Evolutionary conservation across 1,140 invertebrate species (phyloP), one percentile per base, ranked within the genome.

Genomic region (Mamestra configurata): DNA sequence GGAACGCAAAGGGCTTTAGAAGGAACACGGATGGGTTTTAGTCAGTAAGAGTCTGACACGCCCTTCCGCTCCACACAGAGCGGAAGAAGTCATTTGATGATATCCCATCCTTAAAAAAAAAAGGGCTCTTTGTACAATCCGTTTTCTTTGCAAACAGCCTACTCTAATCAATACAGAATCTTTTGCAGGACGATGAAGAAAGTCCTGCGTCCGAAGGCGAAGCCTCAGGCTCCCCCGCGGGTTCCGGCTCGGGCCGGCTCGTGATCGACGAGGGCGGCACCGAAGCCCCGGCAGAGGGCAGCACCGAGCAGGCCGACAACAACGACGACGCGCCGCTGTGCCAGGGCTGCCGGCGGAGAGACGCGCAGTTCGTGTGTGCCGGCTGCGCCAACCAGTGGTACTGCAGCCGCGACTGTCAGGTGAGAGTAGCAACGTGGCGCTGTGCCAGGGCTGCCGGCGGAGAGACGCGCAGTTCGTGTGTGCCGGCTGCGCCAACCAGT

Each of bases 361-460:
- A 97, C 77, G 98, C 98, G 37, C 97, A 97, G 90, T 98, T 98
- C 89, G 97, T 98, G 24, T 98, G 98, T 91, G 97, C 97, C 72
- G 97, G 97, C 24, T 98, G 98, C 90, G 97, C 97, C 70, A 98
- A 98, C 94, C 98, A 98, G 94, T 98, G 98, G 98, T 98, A 98
- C 90, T 98, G 98, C 96, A 98, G 97, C 89, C 95, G 97, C 71
- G 97, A 98, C 84, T 98, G 98, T 91, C 98, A 98, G 96, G 98
- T 98, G 66, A 68, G 37, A 22, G 27, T 31, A 1, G 5, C 27
- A 31, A 31, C 27, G 27, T 31, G 27, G 2, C 27, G 27, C 27
- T 31, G 27, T 31, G 27, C 27, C 27, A 31, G 27, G 27, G 27
- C 27, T 31, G 27, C 27, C 27, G 27, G 27, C 27, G 27, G 27